Evolutionary conservation across 2,113 vertebrate species (phyloP).

Genomic region (Xyliphius kryptos): DNA sequence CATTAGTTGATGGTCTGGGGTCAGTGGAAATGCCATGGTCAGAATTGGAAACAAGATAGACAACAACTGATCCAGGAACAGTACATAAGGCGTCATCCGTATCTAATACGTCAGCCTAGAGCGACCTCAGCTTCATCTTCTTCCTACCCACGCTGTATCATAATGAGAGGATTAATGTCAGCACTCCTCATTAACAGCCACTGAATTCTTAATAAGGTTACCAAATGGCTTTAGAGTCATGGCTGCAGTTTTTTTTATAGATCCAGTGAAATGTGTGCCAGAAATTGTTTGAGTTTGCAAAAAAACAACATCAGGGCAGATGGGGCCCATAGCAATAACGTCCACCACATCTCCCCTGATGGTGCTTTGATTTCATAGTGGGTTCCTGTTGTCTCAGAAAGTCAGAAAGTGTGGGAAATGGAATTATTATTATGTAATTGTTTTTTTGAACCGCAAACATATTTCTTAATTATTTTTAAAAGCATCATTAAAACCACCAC

Average conservation of each 20-base stretch:
- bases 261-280: slow-evolving; percentile 46
- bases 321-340: not conserved
- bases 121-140: slow-evolving; percentile 12
- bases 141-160: slow-evolving; percentile 9
- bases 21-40: not conserved
- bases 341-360: slow-evolving; percentile 5
- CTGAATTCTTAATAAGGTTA: slow-evolving; percentile 69
- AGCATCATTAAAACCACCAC: no score
- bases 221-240: slow-evolving; percentile 61
- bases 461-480: no score
- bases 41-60: not conserved
- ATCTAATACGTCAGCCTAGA: not conserved
- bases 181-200: slow-evolving; percentile 60
- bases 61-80: slow-evolving; percentile 3
- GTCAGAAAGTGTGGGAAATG: not conserved
- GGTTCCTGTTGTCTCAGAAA: not conserved
- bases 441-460: not conserved
- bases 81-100: not conserved
- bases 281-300: slow-evolving; percentile 30
- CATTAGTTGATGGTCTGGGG: slow-evolving; percentile 1
- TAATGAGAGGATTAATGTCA: slow-evolving; percentile 55
- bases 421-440: not conserved
- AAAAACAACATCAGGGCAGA: not conserved
- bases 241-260: slow-evolving; percentile 45
- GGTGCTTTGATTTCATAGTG: not conserved